Conservation (phyloP, 2,797 vertebrate genomes). For the Sternotherus odoratus region DNA sequence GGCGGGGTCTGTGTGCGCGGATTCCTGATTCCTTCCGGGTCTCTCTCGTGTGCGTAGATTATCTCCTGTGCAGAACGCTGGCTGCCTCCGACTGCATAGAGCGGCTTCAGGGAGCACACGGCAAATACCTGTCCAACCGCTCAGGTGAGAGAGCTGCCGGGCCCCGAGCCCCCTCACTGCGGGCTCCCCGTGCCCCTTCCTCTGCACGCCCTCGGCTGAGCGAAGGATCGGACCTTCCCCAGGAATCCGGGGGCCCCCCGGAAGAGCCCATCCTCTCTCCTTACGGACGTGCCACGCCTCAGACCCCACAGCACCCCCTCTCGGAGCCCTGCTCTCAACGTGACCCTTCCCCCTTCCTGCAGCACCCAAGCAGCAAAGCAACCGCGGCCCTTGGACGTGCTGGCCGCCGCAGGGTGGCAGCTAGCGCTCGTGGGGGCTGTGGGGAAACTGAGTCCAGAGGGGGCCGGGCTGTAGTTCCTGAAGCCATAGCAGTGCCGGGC, state of each 20-base stretch:
- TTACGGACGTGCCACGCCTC: neutral
- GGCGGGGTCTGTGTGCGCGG: neutral
- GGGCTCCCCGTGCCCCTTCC: neutral
- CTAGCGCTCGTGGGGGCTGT: too few relatives aligned
- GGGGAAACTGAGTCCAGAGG: neutral
- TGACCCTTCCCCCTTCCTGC: neutral
- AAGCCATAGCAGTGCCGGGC: neutral
- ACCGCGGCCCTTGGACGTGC: neutral
- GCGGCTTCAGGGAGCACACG: conserved; percentile 80
- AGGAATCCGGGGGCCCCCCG: neutral
- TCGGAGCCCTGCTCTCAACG: neutral
- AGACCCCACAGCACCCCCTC: neutral
- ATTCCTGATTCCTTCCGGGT: fast-evolving
- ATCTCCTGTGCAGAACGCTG: conserved; percentile 88
- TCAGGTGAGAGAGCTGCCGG: conserved; percentile 80
- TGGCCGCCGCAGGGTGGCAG: too few relatives aligned
- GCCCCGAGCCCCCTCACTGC: fast-evolving
- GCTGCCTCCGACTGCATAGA: conserved; percentile 86
- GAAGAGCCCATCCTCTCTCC: neutral
- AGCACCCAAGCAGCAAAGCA: neutral
- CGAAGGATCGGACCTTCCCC: neutral
- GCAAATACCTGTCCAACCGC: conserved; percentile 80
- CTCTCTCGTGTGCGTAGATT: conserved; percentile 82
- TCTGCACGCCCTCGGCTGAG: too few relatives aligned
- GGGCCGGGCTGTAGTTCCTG: neutral